Base-by-base conservation (phyloP, 2,888 invertebrate species). In the Leucoma salicis region DNA sequence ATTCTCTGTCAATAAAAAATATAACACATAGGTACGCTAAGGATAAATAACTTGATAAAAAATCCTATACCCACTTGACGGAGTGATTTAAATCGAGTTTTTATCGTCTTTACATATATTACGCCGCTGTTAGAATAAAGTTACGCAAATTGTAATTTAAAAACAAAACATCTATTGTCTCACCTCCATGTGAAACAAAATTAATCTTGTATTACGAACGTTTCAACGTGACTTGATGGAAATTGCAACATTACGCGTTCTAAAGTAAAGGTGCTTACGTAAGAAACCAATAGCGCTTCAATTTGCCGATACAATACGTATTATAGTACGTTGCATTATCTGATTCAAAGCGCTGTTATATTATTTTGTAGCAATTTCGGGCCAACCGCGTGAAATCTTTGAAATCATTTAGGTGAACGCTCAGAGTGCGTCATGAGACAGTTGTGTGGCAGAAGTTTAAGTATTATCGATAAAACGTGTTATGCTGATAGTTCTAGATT, bases 351-450 rank as follows among this genome's bases (percentile, higher is more conserved):
- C 48, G 46, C 13, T 55, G 51, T 68, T 55, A 63, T 48, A 49
- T 61, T 63, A 48, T 68, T 56, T 66, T 63, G 64, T 61, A 66
- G 59, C 59, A 63, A 67, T 67, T 66, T 66, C 35, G 42, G 44
- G 42, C 39, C 53, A 56, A 41, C 54, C 46, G 49, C 31, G 51
- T 39, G 46, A 61, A 62, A 64, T 57, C 53, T 52, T 59, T 63
- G 49, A 36, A 55, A 66, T 65, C 66, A 55, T 61, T 61, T 61
- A 58, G 49, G 49, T 32, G 42, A 48, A 38, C 49, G 57, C 57
- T 53, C 24, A 42, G 21, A 50, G 53, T 47, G 34, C 27, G 12
- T 29, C 25, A 14, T 2, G 10, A n/a, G 14, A 8, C 13, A 47
- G 5, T 18, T 4, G 2, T 0, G 2, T 18, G n/a, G 1, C 39